These are phyloP conservation scores for Apotomis turbidana DNA, from an alignment of 2,888 invertebrate species.

Conservation along the genomic window DNA sequence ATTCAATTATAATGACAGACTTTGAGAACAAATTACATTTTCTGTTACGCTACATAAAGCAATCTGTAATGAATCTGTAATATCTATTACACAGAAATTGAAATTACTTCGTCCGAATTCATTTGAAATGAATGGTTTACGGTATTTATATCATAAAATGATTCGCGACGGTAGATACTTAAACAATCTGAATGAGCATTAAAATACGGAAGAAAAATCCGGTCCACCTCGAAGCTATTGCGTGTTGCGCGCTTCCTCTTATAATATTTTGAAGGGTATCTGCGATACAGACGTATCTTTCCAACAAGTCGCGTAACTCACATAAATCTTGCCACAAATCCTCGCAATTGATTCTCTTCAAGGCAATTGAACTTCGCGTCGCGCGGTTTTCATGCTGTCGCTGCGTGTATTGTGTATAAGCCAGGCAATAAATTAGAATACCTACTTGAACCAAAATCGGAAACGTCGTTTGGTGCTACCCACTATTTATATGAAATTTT, in stretches of 20 bases:
- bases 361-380: conserved; percentile 34
- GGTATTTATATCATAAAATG: background rate
- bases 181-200: background rate
- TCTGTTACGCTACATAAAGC: conserved; percentile 4
- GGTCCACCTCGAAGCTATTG: conserved; percentile 23
- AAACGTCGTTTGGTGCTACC: background rate
- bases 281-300: conserved; percentile 16
- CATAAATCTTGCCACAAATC: conserved; percentile 38
- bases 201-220: conserved; percentile 13
- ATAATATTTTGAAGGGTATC: conserved; percentile 8
- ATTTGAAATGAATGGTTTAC: background rate
- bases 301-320: conserved; percentile 18
- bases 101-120: conserved; percentile 11
- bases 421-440: conserved; percentile 22
- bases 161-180: background rate
- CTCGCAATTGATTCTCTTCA: conserved; percentile 39
- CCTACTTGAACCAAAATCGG: conserved; percentile 23
- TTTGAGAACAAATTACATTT: background rate
- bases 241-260: conserved; percentile 15
- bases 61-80: conserved; percentile 14
- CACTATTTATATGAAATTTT: background rate
- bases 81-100: conserved; percentile 9
- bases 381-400: conserved; percentile 37
- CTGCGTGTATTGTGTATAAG: conserved; percentile 21
- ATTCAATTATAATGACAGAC: too few relatives aligned